phyloP scores from a whole-genome alignment of 2,113 vertebrate species.

The Oryzias celebensis region DNA sequence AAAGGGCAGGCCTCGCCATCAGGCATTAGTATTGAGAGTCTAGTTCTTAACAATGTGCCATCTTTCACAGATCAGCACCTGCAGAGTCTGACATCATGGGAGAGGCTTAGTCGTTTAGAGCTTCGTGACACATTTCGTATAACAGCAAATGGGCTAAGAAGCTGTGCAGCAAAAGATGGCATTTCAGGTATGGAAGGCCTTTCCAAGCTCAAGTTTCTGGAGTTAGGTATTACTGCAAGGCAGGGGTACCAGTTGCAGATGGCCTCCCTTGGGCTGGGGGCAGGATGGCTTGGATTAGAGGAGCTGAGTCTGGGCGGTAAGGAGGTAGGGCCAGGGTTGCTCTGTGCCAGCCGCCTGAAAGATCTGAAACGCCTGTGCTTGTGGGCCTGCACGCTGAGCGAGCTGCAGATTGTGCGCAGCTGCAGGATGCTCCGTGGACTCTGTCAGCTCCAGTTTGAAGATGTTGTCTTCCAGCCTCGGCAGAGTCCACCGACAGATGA shows the following conservation, averaged over 20 bases:
- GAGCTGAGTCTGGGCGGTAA: conserved; percentile 76
- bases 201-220: conserved; percentile 68
- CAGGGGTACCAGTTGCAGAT: conserved; percentile 74
- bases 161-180: conserved; percentile 69
- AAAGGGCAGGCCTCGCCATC: conserved; percentile 22
- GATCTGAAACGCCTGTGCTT: conserved; percentile 73
- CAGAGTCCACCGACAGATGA: conserved; percentile 48
- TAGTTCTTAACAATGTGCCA: conserved; percentile 76
- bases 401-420: conserved; percentile 72
- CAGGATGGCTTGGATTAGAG: conserved; percentile 76
- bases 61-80: conserved; percentile 81
- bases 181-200: conserved; percentile 62
- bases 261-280: conserved; percentile 76
- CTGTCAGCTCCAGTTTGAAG: conserved; percentile 69
- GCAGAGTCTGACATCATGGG: conserved; percentile 73
- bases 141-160: conserved; percentile 72
- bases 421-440: conserved; percentile 73
- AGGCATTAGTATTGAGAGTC: conserved; percentile 61
- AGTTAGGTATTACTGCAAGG: conserved; percentile 69
- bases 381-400: conserved; percentile 69
- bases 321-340: conserved; percentile 75
- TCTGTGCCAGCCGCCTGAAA: conserved; percentile 72
- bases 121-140: conserved; percentile 74
- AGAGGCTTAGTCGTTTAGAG: conserved; percentile 63
- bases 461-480: conserved; percentile 71